A percentile compares a stretch with the other conserved stretches of the same genome.
Conservation (phyloP, 2,888 invertebrate genomes). For the Lasioglossum figueresi region DNA sequence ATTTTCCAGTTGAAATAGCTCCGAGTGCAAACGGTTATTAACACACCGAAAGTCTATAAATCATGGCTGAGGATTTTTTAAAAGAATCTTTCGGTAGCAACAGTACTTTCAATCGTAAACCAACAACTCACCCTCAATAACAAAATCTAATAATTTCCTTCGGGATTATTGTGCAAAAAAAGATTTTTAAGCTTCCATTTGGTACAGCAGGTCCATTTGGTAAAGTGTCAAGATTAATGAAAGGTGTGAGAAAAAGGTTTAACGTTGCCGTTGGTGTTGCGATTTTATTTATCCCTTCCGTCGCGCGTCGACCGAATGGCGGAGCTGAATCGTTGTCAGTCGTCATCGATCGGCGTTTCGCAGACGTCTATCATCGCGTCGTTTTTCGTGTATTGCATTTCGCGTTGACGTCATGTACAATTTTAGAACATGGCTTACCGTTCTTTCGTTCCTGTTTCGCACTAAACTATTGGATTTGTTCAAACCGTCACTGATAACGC, state of each 20-base stretch:
- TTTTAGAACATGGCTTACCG: constrained; percentile 9
- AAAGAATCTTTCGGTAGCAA: too few species aligned
- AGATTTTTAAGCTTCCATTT: too few species aligned
- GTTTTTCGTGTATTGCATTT: constrained; percentile 3
- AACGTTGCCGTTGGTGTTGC: neutral
- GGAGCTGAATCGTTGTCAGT: constrained; percentile 10
- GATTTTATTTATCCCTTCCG: neutral
- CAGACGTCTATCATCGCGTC: neutral
- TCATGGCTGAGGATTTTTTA: too few species aligned
- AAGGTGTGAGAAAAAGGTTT: too few species aligned
- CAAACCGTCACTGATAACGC: neutral
- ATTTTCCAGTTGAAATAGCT: too few species aligned
- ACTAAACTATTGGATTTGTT: constrained; percentile 11
- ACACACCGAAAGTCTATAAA: too few species aligned
- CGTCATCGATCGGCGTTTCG: constrained; percentile 13
- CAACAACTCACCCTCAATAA: too few species aligned
- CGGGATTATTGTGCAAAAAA: too few species aligned
- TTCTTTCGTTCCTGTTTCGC: neutral
- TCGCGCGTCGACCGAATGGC: neutral
- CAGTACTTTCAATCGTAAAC: too few species aligned
- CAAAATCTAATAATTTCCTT: too few species aligned
- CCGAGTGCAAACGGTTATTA: neutral
- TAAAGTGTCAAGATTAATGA: neutral
- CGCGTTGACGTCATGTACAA: constrained; percentile 4
- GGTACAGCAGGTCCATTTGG: too few species aligned